Percentiles rank a stretch among this genome's conserved stretches.
phyloP scores from a whole-genome alignment of 2,888 invertebrate genomes.

The Thereva nobilitata region DNA sequence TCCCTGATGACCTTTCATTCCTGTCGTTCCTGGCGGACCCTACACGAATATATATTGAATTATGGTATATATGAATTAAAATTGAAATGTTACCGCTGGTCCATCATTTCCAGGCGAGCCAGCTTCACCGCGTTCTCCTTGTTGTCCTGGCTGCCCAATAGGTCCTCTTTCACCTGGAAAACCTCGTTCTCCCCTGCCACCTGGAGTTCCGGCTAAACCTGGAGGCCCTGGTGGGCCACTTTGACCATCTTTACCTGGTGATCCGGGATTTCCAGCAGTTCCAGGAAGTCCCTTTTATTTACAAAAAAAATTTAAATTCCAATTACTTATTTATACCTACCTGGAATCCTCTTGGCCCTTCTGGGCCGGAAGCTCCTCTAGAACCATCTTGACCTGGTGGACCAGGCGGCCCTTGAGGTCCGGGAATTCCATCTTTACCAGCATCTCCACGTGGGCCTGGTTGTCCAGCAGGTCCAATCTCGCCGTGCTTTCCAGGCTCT shows the following conservation, averaged over 20 bases:
- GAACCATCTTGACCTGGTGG: conserved; percentile 73
- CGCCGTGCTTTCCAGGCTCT: conserved; percentile 78
- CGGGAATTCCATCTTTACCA: conserved; percentile 77
- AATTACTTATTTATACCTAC: conserved; percentile 56
- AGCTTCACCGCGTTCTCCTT: conserved; percentile 61
- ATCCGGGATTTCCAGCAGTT: conserved; percentile 71
- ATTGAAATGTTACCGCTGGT: conserved; percentile 62
- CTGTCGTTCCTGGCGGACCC: conserved; percentile 67
- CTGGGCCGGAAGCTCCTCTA: conserved; percentile 74
- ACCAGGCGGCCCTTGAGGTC: conserved; percentile 75
- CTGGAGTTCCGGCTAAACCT: conserved; percentile 65
- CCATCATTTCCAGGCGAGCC: conserved; percentile 63
- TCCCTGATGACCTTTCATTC: conserved; percentile 79
- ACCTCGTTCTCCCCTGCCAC: conserved; percentile 69
- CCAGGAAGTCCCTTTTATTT: conserved; percentile 71
- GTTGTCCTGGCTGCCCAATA: conserved; percentile 63
- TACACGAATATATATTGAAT: conserved; percentile 35
- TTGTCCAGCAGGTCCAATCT: conserved; percentile 70
- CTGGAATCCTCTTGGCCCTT: conserved; percentile 80
- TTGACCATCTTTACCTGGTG: conserved; percentile 81
- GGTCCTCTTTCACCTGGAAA: conserved; percentile 77
- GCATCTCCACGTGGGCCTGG: conserved; percentile 78
- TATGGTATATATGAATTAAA: neutral
- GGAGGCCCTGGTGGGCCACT: conserved; percentile 70
- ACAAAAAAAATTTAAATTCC: conserved; percentile 3